phyloP scores from a whole-genome alignment of 2,888 invertebrate species.

The Hemithea aestivaria region DNA sequence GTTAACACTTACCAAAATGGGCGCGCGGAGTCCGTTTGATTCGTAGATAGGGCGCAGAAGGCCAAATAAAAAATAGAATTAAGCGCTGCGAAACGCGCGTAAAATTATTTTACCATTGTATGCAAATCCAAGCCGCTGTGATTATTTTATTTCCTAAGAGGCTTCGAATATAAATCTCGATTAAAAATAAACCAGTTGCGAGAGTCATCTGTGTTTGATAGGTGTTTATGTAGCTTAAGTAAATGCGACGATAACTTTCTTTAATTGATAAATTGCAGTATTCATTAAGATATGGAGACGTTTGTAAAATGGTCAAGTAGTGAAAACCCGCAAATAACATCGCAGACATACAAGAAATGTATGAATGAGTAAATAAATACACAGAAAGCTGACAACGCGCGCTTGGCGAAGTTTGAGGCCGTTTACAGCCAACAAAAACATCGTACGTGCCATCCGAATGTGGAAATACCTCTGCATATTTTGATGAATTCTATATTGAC shows the following conservation, averaged over 20 bases:
- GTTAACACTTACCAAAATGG: slow-evolving; percentile 74
- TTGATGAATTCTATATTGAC: slow-evolving; percentile 54
- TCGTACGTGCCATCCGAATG: slow-evolving; percentile 50
- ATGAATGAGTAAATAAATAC: slow-evolving; percentile 63
- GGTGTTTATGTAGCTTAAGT: slow-evolving; percentile 48
- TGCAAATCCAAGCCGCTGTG: slow-evolving; percentile 75
- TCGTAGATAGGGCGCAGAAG: slow-evolving; percentile 76
- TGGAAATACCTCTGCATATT: slow-evolving; percentile 52
- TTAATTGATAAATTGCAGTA: slow-evolving; percentile 34
- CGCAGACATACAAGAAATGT: slow-evolving; percentile 55
- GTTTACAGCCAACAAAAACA: slow-evolving; percentile 60
- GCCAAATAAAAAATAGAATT: slow-evolving; percentile 77
- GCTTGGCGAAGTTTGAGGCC: slow-evolving; percentile 44
- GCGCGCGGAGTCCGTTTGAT: slow-evolving; percentile 65
- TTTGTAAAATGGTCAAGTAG: slow-evolving; percentile 32
- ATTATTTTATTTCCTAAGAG: slow-evolving; percentile 79
- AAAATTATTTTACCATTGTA: slow-evolving; percentile 80
- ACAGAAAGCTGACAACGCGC: slow-evolving; percentile 58
- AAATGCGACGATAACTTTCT: slow-evolving; percentile 26
- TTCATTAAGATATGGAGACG: slow-evolving; percentile 42
- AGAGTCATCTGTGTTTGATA: slow-evolving; percentile 58
- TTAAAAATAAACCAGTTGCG: slow-evolving; percentile 48
- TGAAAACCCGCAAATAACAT: slow-evolving; percentile 44
- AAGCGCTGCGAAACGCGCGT: slow-evolving; percentile 78
- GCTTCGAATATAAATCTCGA: slow-evolving; percentile 71